Base-by-base conservation (phyloP, 92 coral and sea anemone genomes). In the Actinostola sp. region DNA sequence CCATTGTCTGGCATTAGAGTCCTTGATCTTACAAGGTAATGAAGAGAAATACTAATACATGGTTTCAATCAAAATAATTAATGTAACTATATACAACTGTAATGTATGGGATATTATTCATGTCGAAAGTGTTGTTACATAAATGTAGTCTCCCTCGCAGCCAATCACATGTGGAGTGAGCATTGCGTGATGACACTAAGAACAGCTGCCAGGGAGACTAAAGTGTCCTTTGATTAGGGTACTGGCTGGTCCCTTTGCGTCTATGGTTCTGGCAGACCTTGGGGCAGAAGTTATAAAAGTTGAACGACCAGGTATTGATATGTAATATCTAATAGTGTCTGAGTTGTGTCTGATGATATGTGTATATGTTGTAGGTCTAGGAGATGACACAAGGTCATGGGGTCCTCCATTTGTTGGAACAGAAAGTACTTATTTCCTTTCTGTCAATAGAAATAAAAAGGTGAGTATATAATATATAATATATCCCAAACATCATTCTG, bases 371-470 rank as follows among this genome's bases (percentile, higher is more conserved):
- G 52, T 23, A 92, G 97, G 84, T 0, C 28, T 30, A 34, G 93
- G 97, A 68, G 97, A 92, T 82, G 97, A 92, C 27, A 85, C 97
- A 29, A 75, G 97, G 70, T 80, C 88, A 16, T 92, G 97, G 97
- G 97, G 95, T 7, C 97, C 97, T 32, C 97, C 97, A 28, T 92
- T 85, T 77, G 66, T 80, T 62, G 89, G 84, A 16, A 66, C 72
- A 29, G 92, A 92, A 78, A 92, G 97, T 75, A 83, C 93, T 23
- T 92, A 92, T 72, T 92, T 92, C 69, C 70, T 89, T n/a, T 89
- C 97, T 23, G 80, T 92, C 0, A 92, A 92, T 65, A 85, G 97
- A 69, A 89, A 89, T 71, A 92, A 92, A 53, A 92, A 92, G 92
- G 97, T 92, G 24, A 23, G 1, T 26, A 11, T 48, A 3, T 2